Base-by-base conservation (phyloP, 2,888 invertebrate genomes). In the Agriotes lineatus region DNA sequence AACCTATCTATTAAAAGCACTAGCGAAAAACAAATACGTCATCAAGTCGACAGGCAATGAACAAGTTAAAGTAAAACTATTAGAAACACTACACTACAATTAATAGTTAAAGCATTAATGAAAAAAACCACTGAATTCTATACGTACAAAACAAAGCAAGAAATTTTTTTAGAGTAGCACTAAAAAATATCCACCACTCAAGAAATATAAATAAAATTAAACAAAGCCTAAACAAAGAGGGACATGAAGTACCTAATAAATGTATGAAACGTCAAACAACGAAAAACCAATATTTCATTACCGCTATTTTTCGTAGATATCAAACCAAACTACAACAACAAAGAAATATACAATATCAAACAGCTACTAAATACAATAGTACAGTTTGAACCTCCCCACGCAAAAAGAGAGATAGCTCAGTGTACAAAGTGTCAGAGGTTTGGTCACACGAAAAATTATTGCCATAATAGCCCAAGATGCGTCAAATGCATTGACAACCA, bases 241-340 rank as follows among this genome's bases (percentile, higher is more conserved):
- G 25, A 7, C 25, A 25, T 25, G 25, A 25, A 25, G 25, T 25
- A 25, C 4, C n/a, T n/a, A n/a, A n/a, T n/a, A n/a, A n/a, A n/a
- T n/a, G n/a, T n/a, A n/a, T n/a, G 3, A 25, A 25, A 25, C 25
- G 7, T 25, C 25, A n/a, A n/a, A n/a, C n/a, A 25, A 25, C 25
- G 37, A 37, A 37, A 10, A 37, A 37, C 37, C 37, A 37, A 37
- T 6, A 37, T 3, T 9, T 2, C 37, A 37, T 10, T 37, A 37
- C 44, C 44, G 16, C 18, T 44, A 44, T 44, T 14, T 9, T 44
- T 44, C 19, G 44, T 44, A 44, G 19, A 44, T 44, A 44, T 44
- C 16, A 44, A 44, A 44, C 37, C 10, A 10, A 37, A 37, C 2
- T 6, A 19, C 18, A 44, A 44, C 18, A 44, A 44, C 44, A 16